Evolutionary conservation across 37 sponge, comb jelly and placozoan species (phyloP), one percentile per base, ranked within the genome.

Genomic region (Spongilla lacustris): DNA sequence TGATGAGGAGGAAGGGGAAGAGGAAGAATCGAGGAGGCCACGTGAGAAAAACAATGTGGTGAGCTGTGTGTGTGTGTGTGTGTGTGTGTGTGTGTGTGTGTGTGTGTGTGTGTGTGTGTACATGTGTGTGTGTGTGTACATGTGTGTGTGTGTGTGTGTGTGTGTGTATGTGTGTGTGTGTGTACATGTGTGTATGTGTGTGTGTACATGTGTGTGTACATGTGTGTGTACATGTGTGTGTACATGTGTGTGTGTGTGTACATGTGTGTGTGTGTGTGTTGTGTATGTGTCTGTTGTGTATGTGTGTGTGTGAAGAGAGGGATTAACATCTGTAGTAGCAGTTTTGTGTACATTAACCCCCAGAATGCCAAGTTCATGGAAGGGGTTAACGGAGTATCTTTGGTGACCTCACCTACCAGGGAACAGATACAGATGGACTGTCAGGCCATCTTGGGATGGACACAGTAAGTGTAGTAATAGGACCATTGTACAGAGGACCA

Each of bases 391-490:
- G 89, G 84, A 30, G 88, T 88, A 30, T 32, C 30, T 0, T 21
- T 87, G 0, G 91, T 90, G 30, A 75, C 49, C 3, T 67, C 84
- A 33, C 85, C 91, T 66, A 27, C 37, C 70, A 90, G 88, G 30
- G 85, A 87, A 30, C 83, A 91, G 31, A 73, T 96, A 0, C 96
- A 96, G 69, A 58, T 74, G 58, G 67, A 69, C 6, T 93, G 95
- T 46, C 96, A 96, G 81, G 76, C 73, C 49, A 80, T 82, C 31
- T 84, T 93, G n/a, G 68, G 68, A 3, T 96, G 95, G 89, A 81
- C 91, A 25, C 66, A 74, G 96, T 96, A 68, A 83, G 87, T 23
- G 8, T 11, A 84, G 17, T n/a, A n/a, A n/a, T n/a, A n/a, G n/a
- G n/a, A n/a, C n/a, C n/a, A n/a, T n/a, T n/a, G n/a, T n/a, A n/a